phyloP scores from a whole-genome alignment of 1,140 invertebrate genomes.

The Psilanteris sp. region DNA sequence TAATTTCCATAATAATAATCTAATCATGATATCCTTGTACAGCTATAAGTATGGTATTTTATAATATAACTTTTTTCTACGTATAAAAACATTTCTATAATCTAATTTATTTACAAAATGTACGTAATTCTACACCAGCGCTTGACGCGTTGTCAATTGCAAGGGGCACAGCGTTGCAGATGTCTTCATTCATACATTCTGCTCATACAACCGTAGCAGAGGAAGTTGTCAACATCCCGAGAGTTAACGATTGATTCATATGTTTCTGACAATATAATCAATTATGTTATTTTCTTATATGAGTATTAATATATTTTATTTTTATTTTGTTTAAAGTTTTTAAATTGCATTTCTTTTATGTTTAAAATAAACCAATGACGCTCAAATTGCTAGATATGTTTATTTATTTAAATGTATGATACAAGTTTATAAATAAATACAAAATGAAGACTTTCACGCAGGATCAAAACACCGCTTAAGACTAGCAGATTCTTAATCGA shows the following conservation, averaged over 20 bases:
- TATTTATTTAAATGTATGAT: conserved; percentile 56
- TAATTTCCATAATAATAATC: no score
- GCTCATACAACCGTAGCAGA: conserved; percentile 27
- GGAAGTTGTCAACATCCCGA: conserved; percentile 18
- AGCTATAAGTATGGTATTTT: no score
- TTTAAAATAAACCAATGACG: no score
- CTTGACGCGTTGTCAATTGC: conserved; percentile 35
- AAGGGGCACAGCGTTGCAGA: conserved; percentile 33
- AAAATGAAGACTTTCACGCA: conserved; percentile 62
- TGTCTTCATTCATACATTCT: conserved; percentile 37
- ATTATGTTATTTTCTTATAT: conserved; percentile 14
- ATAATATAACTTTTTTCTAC: no score
- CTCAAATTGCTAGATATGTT: conserved; percentile 41
- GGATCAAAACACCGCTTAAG: conserved; percentile 70
- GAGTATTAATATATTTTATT: no score
- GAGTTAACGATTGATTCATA: conserved; percentile 27
- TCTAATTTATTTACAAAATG: no score
- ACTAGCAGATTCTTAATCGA: conserved; percentile 71
- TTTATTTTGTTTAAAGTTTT: no score
- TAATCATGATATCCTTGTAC: no score
- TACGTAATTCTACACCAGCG: conserved; percentile 6
- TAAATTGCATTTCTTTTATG: no score
- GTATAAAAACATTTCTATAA: not conserved
- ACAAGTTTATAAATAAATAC: conserved; percentile 59
- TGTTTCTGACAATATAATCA: conserved; percentile 32